Percentiles rank a stretch among this genome's conserved stretches.
Evolutionary conservation across 1,140 invertebrate genomes (phyloP).

Genomic region (Pomacea maculata): DNA sequence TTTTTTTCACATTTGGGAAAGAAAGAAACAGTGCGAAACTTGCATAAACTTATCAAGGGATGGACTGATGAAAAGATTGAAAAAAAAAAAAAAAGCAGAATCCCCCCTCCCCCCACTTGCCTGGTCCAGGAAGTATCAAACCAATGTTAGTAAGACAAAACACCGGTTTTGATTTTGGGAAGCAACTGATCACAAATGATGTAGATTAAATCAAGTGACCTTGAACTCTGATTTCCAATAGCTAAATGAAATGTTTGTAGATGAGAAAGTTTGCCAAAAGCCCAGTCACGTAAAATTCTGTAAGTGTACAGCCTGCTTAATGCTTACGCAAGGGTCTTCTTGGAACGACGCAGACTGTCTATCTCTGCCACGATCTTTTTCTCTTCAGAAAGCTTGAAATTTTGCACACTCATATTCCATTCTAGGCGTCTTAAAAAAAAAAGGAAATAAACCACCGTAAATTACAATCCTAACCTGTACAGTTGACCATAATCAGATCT

Average conservation of each 20-base stretch:
- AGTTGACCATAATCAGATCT: too few species aligned
- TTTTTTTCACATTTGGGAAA: neutral
- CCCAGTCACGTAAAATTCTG: neutral
- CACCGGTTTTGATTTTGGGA: neutral
- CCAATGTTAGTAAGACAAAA: neutral
- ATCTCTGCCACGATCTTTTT: constrained; percentile 64
- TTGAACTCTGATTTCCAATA: neutral
- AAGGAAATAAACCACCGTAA: neutral
- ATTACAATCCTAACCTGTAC: too few species aligned
- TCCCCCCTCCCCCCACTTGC: too few species aligned
- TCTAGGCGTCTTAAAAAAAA: constrained; percentile 42
- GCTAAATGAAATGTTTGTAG: neutral
- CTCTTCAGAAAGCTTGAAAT: constrained; percentile 62
- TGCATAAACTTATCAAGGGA: too few species aligned
- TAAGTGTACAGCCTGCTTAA: neutral
- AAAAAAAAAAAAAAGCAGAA: too few species aligned
- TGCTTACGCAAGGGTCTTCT: constrained; percentile 58
- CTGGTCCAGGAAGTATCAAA: too few species aligned
- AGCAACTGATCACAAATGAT: neutral
- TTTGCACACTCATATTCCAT: constrained; percentile 54
- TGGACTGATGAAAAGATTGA: too few species aligned
- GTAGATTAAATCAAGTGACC: neutral
- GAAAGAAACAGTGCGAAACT: neutral
- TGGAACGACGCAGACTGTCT: constrained; percentile 61
- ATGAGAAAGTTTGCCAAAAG: neutral